Evolutionary conservation across 2,888 invertebrate species (phyloP).

Genomic region (Chorisops tibialis): DNA sequence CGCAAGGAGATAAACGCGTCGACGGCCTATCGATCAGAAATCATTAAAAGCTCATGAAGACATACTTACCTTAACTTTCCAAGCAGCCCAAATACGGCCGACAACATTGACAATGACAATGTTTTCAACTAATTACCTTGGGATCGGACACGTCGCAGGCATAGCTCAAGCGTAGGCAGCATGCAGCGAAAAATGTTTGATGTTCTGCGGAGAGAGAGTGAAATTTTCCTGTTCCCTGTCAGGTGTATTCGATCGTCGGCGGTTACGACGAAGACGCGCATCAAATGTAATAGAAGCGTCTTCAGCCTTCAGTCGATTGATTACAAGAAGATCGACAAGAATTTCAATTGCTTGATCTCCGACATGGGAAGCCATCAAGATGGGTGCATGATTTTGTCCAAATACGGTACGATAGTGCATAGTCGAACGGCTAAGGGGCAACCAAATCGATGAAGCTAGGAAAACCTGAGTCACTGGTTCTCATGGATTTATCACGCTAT

Average conservation of each 20-base stretch:
- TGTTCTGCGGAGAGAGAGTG: constrained; percentile 21
- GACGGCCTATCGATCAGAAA: too few relatives aligned
- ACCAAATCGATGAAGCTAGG: not conserved
- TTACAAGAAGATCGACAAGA: constrained; percentile 31
- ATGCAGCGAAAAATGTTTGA: not conserved
- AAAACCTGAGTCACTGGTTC: constrained; percentile 28
- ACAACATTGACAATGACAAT: constrained; percentile 30
- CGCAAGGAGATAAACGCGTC: too few relatives aligned
- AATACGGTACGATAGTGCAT: constrained; percentile 19
- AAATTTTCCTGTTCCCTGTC: constrained; percentile 19
- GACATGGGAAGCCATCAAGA: constrained; percentile 24
- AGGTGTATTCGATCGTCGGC: constrained; percentile 9
- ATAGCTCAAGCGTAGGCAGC: constrained; percentile 8
- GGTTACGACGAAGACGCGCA: not conserved
- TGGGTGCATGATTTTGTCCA: constrained; percentile 29
- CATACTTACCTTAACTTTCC: not conserved
- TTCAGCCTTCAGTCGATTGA: constrained; percentile 26
- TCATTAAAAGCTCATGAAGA: too few relatives aligned
- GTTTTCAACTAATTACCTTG: constrained; percentile 29
- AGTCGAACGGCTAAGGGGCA: not conserved
- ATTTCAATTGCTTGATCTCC: constrained; percentile 28
- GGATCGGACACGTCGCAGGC: constrained; percentile 22
- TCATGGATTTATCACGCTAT: constrained; percentile 31
- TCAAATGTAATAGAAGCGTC: not conserved
- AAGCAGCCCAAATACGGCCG: constrained; percentile 21